phyloP scores from a whole-genome alignment of 2,113 vertebrate genomes.

The Saccopteryx leptura region DNA sequence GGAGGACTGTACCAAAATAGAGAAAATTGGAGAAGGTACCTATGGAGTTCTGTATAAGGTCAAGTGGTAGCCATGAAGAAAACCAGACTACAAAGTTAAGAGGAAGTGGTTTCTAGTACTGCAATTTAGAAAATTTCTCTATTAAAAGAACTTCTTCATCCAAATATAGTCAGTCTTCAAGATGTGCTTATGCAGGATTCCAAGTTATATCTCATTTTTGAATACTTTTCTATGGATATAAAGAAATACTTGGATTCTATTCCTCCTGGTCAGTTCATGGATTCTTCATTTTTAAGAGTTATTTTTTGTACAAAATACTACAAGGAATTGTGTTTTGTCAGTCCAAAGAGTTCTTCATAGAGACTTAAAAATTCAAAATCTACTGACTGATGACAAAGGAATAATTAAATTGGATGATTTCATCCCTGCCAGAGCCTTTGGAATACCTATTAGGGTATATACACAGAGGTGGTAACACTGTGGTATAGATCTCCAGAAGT shows the following conservation, averaged over 20 bases:
- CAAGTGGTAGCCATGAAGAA: slow-evolving; percentile 99
- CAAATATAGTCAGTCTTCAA: slow-evolving; percentile 97
- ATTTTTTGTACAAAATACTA: slow-evolving; percentile 95
- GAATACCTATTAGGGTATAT: slow-evolving; percentile 85
- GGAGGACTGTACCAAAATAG: slow-evolving; percentile 97
- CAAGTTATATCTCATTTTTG: slow-evolving; percentile 98
- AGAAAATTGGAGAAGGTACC: slow-evolving; percentile 99
- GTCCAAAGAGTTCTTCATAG: slow-evolving; percentile 96
- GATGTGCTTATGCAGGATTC: slow-evolving; percentile 99
- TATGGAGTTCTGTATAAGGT: slow-evolving; percentile 99
- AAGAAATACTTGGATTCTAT: too few species aligned
- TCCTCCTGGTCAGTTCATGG: too few species aligned
- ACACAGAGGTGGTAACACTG: slow-evolving; percentile 78
- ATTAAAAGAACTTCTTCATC: slow-evolving; percentile 97
- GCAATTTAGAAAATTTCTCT: slow-evolving; percentile 97
- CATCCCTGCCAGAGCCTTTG: slow-evolving; percentile 97
- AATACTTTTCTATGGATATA: slow-evolving; percentile 92
- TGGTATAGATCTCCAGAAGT: too few species aligned
- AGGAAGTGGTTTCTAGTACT: slow-evolving; percentile 98
- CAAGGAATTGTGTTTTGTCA: slow-evolving; percentile 99
- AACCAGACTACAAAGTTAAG: slow-evolving; percentile 98
- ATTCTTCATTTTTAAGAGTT: slow-evolving; percentile 90
- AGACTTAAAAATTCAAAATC: slow-evolving; percentile 97
- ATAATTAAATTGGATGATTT: slow-evolving; percentile 98
- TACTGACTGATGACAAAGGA: slow-evolving; percentile 97